Evolutionary conservation across 2,113 vertebrate genomes (phyloP), one percentile per base, ranked within the genome.

Genomic region (Narcine bancroftii): DNA sequence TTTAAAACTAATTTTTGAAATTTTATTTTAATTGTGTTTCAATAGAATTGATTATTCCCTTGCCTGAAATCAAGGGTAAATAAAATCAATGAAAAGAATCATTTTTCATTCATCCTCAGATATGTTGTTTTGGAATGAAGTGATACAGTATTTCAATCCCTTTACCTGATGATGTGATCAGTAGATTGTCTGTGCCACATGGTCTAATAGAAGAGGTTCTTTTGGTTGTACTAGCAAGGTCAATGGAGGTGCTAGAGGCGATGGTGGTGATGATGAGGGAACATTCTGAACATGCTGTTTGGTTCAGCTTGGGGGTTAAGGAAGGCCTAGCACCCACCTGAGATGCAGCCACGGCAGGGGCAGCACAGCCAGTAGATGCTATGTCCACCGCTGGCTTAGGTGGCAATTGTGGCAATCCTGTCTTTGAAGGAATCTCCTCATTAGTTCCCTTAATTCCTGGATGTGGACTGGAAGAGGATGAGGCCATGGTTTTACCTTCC

Each of bases 101-200:
- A 45, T 91, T 91, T 91, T 91, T 60, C 89, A 91, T 66, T 65
- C 71, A 69, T 69, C 21, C 65, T 87, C 81, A 60, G 53, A 36
- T 87, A 36, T 87, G 81, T 87, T 87, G 81, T 36, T 29, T 26
- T 91, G 60, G 85, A 65, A 42, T 33, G 60, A 66, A 66, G 10
- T 63, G 65, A 47, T 15, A 93, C 92, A 96, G 94, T 94, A 96
- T 94, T 97, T 95, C 94, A 95, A 96, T 95, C 97, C 96, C 96
- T 97, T 99, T 99, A 99, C 99, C 99, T 99, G 98, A 99, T 97
- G 99, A 98, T 98, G 98, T 97, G 99, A 98, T 98, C 98, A 99
- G 97, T 96, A 97, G 97, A 96, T 97, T 98, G 97, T 97, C 97
- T 96, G 96, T 97, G 96, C 97, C 96, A 96, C 97, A 95, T 96